phyloP scores from a whole-genome alignment of 2,113 vertebrate species.

The Phalacrocorax brasilianus region DNA sequence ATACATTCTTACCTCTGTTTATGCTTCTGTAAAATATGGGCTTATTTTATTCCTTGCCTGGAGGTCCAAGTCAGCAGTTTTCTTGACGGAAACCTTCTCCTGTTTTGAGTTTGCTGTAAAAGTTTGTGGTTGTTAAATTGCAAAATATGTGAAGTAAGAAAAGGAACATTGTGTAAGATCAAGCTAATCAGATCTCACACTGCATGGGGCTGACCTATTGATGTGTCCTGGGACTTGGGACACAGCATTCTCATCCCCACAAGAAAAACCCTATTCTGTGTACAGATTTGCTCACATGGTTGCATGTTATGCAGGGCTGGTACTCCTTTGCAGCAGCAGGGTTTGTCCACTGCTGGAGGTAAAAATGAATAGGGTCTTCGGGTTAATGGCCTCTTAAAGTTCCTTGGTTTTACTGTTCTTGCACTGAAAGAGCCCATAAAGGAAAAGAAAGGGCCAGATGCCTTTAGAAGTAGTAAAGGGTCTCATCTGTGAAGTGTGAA shows the following conservation, averaged over 20 bases:
- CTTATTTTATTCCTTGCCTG: conserved; percentile 13
- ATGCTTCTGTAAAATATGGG: neutral
- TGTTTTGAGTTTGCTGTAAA: conserved; percentile 41
- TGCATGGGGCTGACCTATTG: neutral
- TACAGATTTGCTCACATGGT: neutral
- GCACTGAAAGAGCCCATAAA: neutral
- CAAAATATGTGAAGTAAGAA: conserved; percentile 24
- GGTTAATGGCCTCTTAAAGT: neutral
- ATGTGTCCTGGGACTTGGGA: neutral
- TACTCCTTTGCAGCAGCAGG: neutral
- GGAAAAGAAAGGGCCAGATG: neutral
- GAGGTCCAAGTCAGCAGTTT: conserved; percentile 37
- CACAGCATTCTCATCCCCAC: neutral
- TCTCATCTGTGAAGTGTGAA: neutral
- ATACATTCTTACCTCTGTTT: neutral
- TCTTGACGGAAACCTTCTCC: conserved; percentile 7
- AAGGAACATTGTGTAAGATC: conserved; percentile 3
- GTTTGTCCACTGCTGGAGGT: neutral
- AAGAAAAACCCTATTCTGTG: neutral
- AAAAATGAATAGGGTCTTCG: neutral
- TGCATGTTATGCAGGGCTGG: neutral
- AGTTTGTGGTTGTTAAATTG: conserved; percentile 40
- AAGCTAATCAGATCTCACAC: conserved; percentile 2
- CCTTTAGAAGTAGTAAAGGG: neutral
- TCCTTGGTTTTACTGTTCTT: neutral